A percentile compares a stretch with the other conserved stretches of the same genome.
These are phyloP conservation scores for Coreoperca whiteheadi DNA, from an alignment of 2,113 vertebrate species.

Conservation along the genomic window DNA sequence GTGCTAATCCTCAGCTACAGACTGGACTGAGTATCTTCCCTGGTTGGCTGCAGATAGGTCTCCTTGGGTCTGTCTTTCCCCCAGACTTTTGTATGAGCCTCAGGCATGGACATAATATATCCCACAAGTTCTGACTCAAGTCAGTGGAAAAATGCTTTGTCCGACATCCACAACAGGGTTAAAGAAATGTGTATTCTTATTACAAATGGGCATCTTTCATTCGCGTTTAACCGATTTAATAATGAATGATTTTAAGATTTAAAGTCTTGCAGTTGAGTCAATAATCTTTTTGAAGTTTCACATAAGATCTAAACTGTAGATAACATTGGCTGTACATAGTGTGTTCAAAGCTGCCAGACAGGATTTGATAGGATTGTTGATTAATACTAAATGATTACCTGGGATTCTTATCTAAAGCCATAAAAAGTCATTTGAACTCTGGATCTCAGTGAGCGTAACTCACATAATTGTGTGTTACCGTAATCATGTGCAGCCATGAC, in stretches of 20 bases:
- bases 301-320: background rate
- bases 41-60: conserved; percentile 20
- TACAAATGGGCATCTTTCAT: background rate
- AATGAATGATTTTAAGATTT: background rate
- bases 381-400: conserved; percentile 6
- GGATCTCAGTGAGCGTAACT: conserved; percentile 2
- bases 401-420: conserved; percentile 13
- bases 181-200: background rate
- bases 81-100: conserved; percentile 32
- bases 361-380: background rate
- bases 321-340: background rate
- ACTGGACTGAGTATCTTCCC: conserved; percentile 26
- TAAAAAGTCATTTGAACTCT: background rate
- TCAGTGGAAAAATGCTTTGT: conserved; percentile 6
- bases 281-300: conserved; percentile 2
- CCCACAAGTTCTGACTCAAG: conserved; percentile 18
- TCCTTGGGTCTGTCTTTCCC: conserved; percentile 2
- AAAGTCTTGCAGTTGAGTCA: background rate
- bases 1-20: conserved; percentile 34
- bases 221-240: background rate
- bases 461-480: conserved; percentile 14
- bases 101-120: conserved; percentile 14
- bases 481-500: conserved; percentile 26
- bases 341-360: no score
- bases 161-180: background rate